Percentiles rank a stretch among this genome's conserved stretches.
Evolutionary conservation across 2,888 invertebrate species (phyloP).

Genomic region (Escarpia spicata): DNA sequence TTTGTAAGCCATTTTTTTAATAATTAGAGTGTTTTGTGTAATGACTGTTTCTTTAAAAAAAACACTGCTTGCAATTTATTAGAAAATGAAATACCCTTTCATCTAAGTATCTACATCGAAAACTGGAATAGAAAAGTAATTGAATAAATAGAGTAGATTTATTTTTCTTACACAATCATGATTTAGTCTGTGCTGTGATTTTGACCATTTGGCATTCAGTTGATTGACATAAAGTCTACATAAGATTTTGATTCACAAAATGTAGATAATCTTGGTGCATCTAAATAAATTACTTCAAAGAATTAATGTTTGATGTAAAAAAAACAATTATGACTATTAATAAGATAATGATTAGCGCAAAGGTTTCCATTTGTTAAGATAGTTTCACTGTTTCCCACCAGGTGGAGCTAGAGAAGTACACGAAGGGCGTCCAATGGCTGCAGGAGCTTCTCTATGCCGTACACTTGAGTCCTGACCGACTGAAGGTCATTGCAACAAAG

Average conservation of each 20-base stretch:
- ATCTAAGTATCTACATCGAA: background rate
- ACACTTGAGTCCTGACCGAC: constrained; percentile 77
- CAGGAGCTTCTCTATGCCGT: constrained; percentile 79
- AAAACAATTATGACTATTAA: background rate
- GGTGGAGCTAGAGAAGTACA: constrained; percentile 82
- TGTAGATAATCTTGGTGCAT: background rate
- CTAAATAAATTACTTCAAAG: background rate
- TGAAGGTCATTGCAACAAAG: constrained; percentile 82
- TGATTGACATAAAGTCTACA: background rate
- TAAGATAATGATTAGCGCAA: background rate
- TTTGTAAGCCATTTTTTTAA: constrained; percentile 27
- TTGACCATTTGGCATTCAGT: background rate
- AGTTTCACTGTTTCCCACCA: constrained; percentile 54
- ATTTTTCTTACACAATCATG: background rate
- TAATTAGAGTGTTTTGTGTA: no score
- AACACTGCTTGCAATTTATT: background rate
- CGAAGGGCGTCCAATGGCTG: constrained; percentile 79
- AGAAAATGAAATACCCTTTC: background rate
- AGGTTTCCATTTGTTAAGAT: background rate
- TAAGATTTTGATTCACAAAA: background rate
- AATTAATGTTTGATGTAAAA: background rate
- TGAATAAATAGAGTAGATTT: background rate
- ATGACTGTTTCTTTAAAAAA: no score
- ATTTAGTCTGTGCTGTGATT: background rate
- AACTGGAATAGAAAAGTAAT: background rate